phyloP scores from a whole-genome alignment of 2,113 vertebrate genomes.

The Chamaea fasciata region DNA sequence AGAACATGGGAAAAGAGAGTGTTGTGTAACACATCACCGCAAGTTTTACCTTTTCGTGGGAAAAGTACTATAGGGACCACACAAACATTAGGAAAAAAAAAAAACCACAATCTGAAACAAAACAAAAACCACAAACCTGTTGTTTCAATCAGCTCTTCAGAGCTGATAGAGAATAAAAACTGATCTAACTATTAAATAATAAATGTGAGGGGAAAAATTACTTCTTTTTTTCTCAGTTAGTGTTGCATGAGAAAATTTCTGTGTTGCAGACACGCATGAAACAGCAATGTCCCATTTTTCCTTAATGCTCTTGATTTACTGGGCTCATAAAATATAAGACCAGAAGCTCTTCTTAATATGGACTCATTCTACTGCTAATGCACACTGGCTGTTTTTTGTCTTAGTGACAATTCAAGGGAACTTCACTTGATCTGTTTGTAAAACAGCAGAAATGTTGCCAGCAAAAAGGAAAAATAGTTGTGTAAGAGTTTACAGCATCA shows the following conservation, averaged over 20 bases:
- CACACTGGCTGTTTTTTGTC: neutral
- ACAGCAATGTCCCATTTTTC: neutral
- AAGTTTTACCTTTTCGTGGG: neutral
- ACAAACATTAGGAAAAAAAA: neutral
- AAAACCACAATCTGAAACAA: rapidly evolving
- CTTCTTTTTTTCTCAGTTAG: neutral
- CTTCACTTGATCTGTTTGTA: neutral
- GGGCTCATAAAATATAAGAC: slow-evolving; percentile 1
- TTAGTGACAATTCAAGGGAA: neutral
- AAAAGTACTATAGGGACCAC: neutral
- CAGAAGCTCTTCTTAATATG: slow-evolving; percentile 26
- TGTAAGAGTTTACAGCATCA: neutral
- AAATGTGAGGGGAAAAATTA: neutral
- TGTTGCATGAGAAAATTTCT: neutral
- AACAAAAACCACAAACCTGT: neutral
- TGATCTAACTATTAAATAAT: neutral
- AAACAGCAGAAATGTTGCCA: neutral
- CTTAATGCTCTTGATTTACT: slow-evolving; percentile 10
- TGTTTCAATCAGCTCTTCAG: neutral
- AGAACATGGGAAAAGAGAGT: neutral
- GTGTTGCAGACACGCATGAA: neutral
- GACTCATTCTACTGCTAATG: neutral
- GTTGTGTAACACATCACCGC: neutral
- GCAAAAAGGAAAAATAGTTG: neutral
- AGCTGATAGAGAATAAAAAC: neutral